Conservation (phyloP, 1,140 invertebrate species). For the Campoletis sonorensis region DNA sequence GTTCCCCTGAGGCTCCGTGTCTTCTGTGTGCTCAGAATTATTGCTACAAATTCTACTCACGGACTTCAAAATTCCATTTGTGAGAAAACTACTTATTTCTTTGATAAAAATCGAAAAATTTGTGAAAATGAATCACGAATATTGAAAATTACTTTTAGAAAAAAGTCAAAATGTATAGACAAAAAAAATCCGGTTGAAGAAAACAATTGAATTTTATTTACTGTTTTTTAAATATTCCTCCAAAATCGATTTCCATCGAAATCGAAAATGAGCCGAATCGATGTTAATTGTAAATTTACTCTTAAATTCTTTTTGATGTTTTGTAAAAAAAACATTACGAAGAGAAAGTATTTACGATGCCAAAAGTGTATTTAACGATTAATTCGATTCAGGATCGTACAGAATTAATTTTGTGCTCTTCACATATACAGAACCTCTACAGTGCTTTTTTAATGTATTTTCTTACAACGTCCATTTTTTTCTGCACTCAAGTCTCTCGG, state of each 20-base stretch:
- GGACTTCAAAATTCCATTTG: too few species aligned
- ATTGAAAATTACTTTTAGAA: too few species aligned
- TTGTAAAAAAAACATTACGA: background rate
- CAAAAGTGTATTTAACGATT: background rate
- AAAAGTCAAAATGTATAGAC: too few species aligned
- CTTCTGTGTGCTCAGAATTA: background rate
- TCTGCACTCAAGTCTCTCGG: constrained; percentile 18
- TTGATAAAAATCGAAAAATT: too few species aligned
- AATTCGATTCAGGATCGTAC: background rate
- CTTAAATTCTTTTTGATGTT: background rate
- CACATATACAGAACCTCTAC: background rate
- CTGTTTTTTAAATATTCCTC: too few species aligned
- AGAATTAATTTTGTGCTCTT: background rate
- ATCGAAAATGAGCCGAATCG: too few species aligned
- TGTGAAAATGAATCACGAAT: too few species aligned
- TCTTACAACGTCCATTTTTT: background rate
- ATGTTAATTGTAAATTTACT: too few species aligned
- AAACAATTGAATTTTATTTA: too few species aligned
- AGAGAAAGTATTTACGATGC: background rate
- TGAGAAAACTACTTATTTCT: too few species aligned
- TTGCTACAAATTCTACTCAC: background rate
- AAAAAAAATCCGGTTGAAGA: too few species aligned
- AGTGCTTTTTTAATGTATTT: background rate
- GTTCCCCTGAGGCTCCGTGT: background rate
- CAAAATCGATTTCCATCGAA: too few species aligned